These are phyloP conservation scores for Tenthredo mesomela DNA, from an alignment of 2,888 invertebrate species.

Conservation along the genomic window DNA sequence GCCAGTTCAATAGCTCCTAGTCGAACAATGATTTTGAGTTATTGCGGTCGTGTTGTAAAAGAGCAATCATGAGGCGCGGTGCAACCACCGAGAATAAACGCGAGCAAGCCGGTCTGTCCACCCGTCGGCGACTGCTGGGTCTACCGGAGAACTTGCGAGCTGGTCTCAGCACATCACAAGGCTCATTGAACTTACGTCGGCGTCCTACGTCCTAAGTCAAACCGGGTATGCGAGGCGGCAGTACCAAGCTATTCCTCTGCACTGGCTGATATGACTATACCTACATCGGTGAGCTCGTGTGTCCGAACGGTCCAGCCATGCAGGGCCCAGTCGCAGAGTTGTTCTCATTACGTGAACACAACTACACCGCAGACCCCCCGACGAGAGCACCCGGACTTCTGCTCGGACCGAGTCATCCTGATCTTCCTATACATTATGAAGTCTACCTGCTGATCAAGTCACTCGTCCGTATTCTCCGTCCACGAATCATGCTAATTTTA, in stretches of 20 bases:
- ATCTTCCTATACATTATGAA: conserved; percentile 32
- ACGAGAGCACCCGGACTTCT: conserved; percentile 29
- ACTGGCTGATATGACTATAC: conserved; percentile 39
- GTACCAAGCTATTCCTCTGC: conserved; percentile 44
- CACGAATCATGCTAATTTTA: conserved; percentile 36
- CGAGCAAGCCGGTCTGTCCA: conserved; percentile 39
- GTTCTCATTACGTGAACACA: conserved; percentile 50
- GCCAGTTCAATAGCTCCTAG: conserved; percentile 31
- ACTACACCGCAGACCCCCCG: conserved; percentile 41
- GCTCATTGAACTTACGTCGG: conserved; percentile 67
- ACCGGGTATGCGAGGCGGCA: conserved; percentile 18
- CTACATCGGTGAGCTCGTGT: conserved; percentile 40
- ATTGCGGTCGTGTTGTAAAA: conserved; percentile 42
- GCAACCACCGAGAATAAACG: conserved; percentile 43
- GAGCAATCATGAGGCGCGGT: conserved; percentile 40
- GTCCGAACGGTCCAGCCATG: conserved; percentile 31
- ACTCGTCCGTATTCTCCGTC: background rate
- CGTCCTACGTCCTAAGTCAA: conserved; percentile 59
- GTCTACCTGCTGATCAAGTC: conserved; percentile 19
- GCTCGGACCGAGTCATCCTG: conserved; percentile 40
- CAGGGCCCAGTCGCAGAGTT: conserved; percentile 33
- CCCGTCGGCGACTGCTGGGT: conserved; percentile 38
- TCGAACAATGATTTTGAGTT: conserved; percentile 48
- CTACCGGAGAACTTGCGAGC: conserved; percentile 55
- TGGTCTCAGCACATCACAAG: conserved; percentile 58